Evolutionary conservation across 2,113 vertebrate genomes (phyloP).

Genomic region (Myiagra hebetior): DNA sequence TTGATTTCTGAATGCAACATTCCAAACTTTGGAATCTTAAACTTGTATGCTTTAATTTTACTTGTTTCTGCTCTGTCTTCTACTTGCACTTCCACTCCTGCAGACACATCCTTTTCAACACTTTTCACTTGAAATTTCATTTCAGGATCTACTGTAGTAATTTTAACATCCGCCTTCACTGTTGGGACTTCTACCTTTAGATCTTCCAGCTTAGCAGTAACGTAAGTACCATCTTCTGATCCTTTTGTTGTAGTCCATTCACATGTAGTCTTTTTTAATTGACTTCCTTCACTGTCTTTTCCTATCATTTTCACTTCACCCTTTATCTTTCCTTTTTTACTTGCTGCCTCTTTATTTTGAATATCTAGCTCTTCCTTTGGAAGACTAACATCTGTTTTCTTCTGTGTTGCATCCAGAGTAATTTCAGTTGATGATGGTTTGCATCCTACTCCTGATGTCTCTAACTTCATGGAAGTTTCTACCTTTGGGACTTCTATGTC

Average conservation of each 20-base stretch:
- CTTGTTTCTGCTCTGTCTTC: slow-evolving; percentile 41
- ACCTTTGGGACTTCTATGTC: background rate
- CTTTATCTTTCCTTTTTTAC: background rate
- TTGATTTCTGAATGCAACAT: slow-evolving; percentile 32
- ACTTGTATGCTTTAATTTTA: slow-evolving; percentile 45
- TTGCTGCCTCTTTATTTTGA: background rate
- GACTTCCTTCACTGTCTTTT: background rate
- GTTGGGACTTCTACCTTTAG: slow-evolving; percentile 1
- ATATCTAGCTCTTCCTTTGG: background rate
- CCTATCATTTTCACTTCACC: background rate
- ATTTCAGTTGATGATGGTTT: background rate
- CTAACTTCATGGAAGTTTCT: background rate
- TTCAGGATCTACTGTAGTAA: slow-evolving; percentile 39
- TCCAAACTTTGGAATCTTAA: slow-evolving; percentile 49
- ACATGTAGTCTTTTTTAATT: background rate
- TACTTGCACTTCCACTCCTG: slow-evolving; percentile 30
- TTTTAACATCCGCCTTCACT: background rate
- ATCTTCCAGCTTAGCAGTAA: slow-evolving; percentile 30
- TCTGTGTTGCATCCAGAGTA: background rate
- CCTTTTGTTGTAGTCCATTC: background rate
- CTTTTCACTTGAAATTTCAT: slow-evolving; percentile 39
- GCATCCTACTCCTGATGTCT: background rate
- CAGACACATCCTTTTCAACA: slow-evolving; percentile 29
- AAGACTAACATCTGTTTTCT: background rate
- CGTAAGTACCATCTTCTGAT: background rate